Evolutionary conservation across 2,888 invertebrate species (phyloP).

Genomic region (Lingula anatina): DNA sequence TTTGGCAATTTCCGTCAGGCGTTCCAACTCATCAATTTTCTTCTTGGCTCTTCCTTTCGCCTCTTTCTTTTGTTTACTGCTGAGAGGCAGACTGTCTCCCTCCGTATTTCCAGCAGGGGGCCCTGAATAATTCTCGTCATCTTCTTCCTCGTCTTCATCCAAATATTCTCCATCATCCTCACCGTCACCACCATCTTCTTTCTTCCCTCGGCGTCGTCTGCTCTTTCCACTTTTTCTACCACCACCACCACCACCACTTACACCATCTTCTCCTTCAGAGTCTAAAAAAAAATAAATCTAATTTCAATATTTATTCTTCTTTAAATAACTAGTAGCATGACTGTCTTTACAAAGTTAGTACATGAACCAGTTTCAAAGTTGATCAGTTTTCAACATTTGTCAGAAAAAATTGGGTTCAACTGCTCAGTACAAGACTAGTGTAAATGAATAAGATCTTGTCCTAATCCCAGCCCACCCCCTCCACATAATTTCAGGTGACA

Average conservation of each 20-base stretch:
- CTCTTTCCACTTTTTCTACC: not conserved
- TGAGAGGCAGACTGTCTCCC: constrained; percentile 24
- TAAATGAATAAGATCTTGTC: too few species aligned
- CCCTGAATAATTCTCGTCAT: constrained; percentile 16
- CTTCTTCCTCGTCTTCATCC: constrained; percentile 15
- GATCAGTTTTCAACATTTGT: too few species aligned
- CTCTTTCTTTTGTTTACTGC: constrained; percentile 29
- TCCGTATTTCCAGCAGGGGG: constrained; percentile 36
- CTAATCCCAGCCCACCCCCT: too few species aligned
- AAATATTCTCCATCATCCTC: constrained; percentile 7
- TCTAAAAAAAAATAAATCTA: too few species aligned
- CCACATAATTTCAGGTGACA: too few species aligned
- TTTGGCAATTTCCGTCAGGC: constrained; percentile 46
- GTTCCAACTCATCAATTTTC: constrained; percentile 46
- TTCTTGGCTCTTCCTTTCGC: constrained; percentile 42
- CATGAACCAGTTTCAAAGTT: too few species aligned
- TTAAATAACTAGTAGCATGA: too few species aligned
- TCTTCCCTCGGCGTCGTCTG: not conserved
- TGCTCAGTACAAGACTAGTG: too few species aligned
- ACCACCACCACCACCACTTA: constrained; percentile 5
- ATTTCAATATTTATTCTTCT: too few species aligned
- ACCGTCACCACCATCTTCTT: not conserved
- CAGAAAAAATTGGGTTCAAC: too few species aligned
- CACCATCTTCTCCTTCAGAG: constrained; percentile 8
- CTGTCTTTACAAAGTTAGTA: too few species aligned